A percentile compares a stretch with the other conserved stretches of the same genome.
Conservation (phyloP, 2,113 vertebrate genomes). For the Percina caprodes region DNA sequence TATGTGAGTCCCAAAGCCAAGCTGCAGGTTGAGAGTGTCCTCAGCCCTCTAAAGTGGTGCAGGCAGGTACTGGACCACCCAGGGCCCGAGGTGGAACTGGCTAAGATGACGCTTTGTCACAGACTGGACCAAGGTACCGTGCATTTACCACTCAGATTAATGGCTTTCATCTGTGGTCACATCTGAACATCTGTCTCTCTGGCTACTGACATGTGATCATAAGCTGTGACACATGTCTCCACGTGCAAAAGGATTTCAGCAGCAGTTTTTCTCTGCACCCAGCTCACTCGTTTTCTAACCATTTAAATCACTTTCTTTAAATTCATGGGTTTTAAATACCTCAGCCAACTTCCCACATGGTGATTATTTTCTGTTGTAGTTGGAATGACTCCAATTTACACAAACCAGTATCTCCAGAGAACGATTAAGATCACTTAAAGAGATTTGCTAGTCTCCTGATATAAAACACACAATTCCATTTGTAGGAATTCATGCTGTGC, state of each 20-base stretch:
- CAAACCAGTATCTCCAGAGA: constrained; percentile 19
- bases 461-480: constrained; percentile 10
- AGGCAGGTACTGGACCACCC: constrained; percentile 94
- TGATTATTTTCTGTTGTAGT: constrained; percentile 30
- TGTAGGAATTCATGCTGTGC: constrained; percentile 22
- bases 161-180: constrained; percentile 25
- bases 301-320: constrained; percentile 16
- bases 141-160: constrained; percentile 37
- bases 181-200: constrained; percentile 49
- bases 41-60: constrained; percentile 95
- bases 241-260: constrained; percentile 44
- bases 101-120: constrained; percentile 93
- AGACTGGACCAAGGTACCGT: constrained; percentile 95
- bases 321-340: constrained; percentile 26
- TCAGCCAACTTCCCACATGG: constrained; percentile 29
- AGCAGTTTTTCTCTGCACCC: neutral
- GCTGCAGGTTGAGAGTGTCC: constrained; percentile 78
- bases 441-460: neutral
- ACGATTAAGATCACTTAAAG: constrained; percentile 36
- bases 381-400: constrained; percentile 33
- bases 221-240: constrained; percentile 43
- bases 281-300: neutral
- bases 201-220: constrained; percentile 52
- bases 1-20: constrained; percentile 89
- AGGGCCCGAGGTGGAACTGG: constrained; percentile 93